phyloP scores from a whole-genome alignment of 37 sponge, comb jelly and placozoan species.

The Theonella swinhoei region DNA sequence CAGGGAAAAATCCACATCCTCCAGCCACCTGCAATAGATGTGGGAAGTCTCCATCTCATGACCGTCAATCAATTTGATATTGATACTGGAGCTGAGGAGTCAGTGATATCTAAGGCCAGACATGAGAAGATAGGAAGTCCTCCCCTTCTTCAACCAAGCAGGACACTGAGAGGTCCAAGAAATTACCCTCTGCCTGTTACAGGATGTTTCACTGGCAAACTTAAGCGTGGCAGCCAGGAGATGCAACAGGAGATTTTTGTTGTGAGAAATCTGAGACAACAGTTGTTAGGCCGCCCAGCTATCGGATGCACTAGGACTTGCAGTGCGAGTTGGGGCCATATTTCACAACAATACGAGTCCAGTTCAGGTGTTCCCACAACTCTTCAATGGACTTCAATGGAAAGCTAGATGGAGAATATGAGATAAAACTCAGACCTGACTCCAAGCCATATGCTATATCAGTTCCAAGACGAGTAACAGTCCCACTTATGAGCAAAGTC shows the following conservation, averaged over 20 bases:
- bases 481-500: constrained; percentile 15
- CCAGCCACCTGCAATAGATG: no score
- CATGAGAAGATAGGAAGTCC: constrained; percentile 1
- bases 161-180: no score
- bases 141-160: no score
- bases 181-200: neutral
- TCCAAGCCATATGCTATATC: no score
- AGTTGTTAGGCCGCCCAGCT: neutral
- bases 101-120: neutral
- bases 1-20: no score
- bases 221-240: neutral
- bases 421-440: constrained; percentile 7
- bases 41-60: no score
- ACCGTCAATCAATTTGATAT: neutral
- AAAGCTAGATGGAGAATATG: constrained; percentile 17
- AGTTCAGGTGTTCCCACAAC: constrained; percentile 1
- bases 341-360: neutral
- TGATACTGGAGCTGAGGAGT: neutral
- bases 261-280: neutral
- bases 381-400: constrained; percentile 30
- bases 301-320: constrained; percentile 8
- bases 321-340: constrained; percentile 2
- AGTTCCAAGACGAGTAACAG: constrained; percentile 22
- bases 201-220: no score
- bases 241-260: neutral